Evolutionary conservation across 2,797 vertebrate species (phyloP).

Genomic region (Gephyroberyx darwinii): DNA sequence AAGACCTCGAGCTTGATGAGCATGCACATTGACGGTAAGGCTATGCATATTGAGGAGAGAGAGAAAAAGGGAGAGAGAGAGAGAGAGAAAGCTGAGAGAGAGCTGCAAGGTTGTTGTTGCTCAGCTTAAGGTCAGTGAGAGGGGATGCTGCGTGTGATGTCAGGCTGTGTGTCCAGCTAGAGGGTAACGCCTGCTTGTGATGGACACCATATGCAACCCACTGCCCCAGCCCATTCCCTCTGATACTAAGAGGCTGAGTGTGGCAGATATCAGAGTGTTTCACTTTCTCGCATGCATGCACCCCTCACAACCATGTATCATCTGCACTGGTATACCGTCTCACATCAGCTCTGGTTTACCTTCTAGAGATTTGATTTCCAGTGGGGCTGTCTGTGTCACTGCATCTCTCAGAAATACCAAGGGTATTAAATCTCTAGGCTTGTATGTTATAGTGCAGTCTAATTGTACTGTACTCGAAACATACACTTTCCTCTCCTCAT

Average conservation of each 20-base stretch:
- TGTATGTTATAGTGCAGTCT: too few relatives aligned
- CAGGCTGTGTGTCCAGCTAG: constrained; percentile 47
- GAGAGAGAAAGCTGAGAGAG: constrained; percentile 11
- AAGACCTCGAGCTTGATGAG: constrained; percentile 22
- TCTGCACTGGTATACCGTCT: not conserved
- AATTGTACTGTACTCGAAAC: too few relatives aligned
- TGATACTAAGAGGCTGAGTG: constrained; percentile 24
- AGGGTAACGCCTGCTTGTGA: constrained; percentile 53
- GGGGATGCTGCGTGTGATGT: constrained; percentile 48
- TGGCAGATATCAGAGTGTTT: not conserved
- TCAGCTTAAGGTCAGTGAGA: constrained; percentile 62
- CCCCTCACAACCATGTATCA: not conserved
- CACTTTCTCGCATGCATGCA: not conserved
- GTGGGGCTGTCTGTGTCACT: too few relatives aligned
- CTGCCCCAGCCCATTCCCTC: constrained; percentile 11
- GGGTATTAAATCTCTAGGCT: too few relatives aligned
- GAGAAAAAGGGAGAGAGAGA: not conserved
- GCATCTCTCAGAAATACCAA: too few relatives aligned
- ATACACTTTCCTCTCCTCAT: not conserved
- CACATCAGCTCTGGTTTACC: not conserved
- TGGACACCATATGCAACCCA: constrained; percentile 57
- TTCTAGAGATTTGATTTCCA: not conserved
- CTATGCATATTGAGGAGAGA: not conserved
- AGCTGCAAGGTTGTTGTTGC: constrained; percentile 39
- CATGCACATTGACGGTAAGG: constrained; percentile 20